Base-by-base conservation (phyloP, 2,888 invertebrate genomes). In the Penaeus monodon region DNA sequence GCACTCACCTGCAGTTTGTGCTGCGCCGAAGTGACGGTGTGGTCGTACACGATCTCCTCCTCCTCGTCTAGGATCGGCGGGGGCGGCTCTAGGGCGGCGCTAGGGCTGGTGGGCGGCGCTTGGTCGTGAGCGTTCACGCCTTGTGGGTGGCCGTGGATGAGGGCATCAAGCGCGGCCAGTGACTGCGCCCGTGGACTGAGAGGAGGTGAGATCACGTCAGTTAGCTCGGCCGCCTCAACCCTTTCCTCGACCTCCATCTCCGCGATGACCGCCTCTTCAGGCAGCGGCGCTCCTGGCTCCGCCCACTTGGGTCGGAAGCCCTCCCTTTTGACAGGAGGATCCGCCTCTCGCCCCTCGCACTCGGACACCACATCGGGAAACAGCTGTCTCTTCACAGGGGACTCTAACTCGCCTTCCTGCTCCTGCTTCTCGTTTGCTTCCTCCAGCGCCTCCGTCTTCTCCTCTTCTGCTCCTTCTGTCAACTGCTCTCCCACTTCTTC, bases 11-110 rank as follows among this genome's bases (percentile, higher is more conserved):
- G 84, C 29, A 89, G 65, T 29, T 76, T 87, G 73, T 89, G 87
- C 57, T 89, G 89, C 4, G 89, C 89, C 1, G 89, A 89, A 38
- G 64, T 84, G 29, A 89, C 89, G 17, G 89, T 89, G 87, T 86
- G 86, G 76, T 89, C 89, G 33, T 89, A 89, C 44, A 81, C 20
- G 24, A 87, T 70, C 64, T 84, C 84, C 27, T 84, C 85, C 57
- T 81, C 87, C 77, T 87, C 81, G 27, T 65, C 80, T 10, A 8
- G 38, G n/a, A 14, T 38, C 14, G 57, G 83, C 33, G 65, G 17
- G 38, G 49, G 38, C 22, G 38, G 17, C 24, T 33, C 38, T n/a
- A 17, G 64, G 38, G 79, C 12, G 81, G 66, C 49, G n/a, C 33
- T 33, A 22, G 65, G 33, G 65, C 33, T 33, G 14, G 78, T 68